phyloP scores from a whole-genome alignment of 2,888 invertebrate species.

The Amphipyra berbera region DNA sequence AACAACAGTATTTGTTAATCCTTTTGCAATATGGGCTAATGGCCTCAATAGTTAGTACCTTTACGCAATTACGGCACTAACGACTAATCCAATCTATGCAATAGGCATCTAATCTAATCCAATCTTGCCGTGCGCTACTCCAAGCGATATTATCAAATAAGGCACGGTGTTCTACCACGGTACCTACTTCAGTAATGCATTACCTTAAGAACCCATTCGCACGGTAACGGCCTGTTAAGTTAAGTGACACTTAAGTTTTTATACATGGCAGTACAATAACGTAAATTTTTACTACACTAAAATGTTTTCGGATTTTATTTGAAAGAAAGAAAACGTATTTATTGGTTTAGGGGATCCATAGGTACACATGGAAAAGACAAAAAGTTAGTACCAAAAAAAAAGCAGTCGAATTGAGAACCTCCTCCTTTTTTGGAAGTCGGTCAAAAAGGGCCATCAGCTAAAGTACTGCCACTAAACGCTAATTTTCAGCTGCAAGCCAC shows the following conservation, averaged over 20 bases:
- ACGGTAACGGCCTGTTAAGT: slow-evolving; percentile 31
- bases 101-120: slow-evolving; percentile 24
- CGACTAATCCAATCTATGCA: slow-evolving; percentile 18
- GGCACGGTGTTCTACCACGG: background rate
- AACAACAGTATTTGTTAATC: no score
- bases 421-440: no score
- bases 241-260: slow-evolving; percentile 30
- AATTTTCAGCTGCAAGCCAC: no score
- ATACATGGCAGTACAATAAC: background rate
- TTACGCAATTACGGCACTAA: slow-evolving; percentile 2
- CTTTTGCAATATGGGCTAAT: no score
- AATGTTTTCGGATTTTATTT: no score
- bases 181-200: slow-evolving; percentile 26
- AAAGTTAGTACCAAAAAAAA: no score
- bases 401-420: no score
- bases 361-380: no score
- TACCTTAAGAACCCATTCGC: slow-evolving; percentile 31
- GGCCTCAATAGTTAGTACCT: background rate
- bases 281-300: slow-evolving; percentile 4
- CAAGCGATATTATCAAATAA: slow-evolving; percentile 31
- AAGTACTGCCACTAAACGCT: no score
- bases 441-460: no score
- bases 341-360: no score
- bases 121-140: slow-evolving; percentile 26
- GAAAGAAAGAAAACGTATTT: no score